Evolutionary conservation across 2,888 invertebrate genomes (phyloP).

Genomic region (Anticlea derivata): DNA sequence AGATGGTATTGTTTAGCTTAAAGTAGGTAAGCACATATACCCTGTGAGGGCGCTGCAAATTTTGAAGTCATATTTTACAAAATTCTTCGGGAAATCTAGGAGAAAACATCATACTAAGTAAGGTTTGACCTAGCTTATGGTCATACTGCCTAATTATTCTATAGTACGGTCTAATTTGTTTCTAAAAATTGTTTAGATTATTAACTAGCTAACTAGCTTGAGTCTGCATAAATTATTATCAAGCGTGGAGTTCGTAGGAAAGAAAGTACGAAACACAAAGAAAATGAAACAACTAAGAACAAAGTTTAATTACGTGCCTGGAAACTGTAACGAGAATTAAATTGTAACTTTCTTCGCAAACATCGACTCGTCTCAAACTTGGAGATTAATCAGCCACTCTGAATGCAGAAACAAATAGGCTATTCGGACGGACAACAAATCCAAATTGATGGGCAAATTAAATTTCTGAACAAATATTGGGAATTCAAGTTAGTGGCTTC

Average conservation of each 20-base stretch:
- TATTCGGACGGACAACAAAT: conserved; percentile 45
- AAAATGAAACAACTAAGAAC: conserved; percentile 25
- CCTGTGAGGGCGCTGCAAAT: too few species aligned
- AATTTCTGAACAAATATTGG: conserved; percentile 59
- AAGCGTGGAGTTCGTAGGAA: conserved; percentile 9
- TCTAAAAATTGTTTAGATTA: too few species aligned
- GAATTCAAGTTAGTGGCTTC: conserved; percentile 48
- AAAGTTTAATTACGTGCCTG: conserved; percentile 25
- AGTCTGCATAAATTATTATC: conserved; percentile 7
- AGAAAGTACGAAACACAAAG: conserved; percentile 10
- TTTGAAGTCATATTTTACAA: too few species aligned
- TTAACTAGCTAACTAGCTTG: too few species aligned
- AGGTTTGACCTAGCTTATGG: too few species aligned
- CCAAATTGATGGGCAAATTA: conserved; percentile 59
- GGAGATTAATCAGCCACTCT: conserved; percentile 22
- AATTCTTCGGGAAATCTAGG: too few species aligned
- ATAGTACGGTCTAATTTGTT: too few species aligned
- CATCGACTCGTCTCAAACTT: conserved; percentile 27
- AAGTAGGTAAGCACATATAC: too few species aligned
- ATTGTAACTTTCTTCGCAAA: conserved; percentile 27
- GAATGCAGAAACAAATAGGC: conserved; percentile 37
- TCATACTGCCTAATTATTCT: too few species aligned
- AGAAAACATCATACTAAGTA: too few species aligned
- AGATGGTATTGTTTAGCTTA: too few species aligned
- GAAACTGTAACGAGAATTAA: conserved; percentile 27